Conservation (phyloP, 2,888 invertebrate genomes). For the Acanthosepion pharaonis region DNA sequence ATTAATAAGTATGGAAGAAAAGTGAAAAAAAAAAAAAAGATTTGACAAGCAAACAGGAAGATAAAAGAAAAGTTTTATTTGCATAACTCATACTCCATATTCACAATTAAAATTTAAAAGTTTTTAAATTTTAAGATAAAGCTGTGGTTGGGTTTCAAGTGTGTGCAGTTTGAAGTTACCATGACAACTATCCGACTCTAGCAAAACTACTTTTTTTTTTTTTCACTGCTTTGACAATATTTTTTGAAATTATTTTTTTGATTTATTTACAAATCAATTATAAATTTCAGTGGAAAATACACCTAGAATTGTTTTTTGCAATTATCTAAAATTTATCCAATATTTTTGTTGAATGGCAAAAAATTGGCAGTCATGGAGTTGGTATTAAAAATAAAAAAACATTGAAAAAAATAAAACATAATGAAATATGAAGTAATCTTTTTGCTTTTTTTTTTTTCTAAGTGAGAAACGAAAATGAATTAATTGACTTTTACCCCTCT, state of each 20-base stretch:
- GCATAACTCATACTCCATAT: not conserved
- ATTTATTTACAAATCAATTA: not conserved
- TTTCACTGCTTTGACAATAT: not conserved
- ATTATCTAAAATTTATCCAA: constrained; percentile 33
- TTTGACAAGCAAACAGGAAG: not conserved
- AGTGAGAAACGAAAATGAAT: not conserved
- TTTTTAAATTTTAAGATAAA: not conserved
- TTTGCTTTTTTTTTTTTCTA: not conserved
- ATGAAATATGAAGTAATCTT: constrained; percentile 4
- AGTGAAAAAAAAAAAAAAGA: no score
- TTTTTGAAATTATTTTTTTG: not conserved
- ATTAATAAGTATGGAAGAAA: no score
- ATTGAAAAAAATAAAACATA: not conserved
- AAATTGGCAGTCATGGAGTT: not conserved
- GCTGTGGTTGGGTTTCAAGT: not conserved
- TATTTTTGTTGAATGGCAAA: constrained; percentile 12
- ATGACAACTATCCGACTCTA: not conserved
- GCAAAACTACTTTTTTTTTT: not conserved
- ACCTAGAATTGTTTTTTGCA: not conserved
- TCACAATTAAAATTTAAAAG: not conserved
- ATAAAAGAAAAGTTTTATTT: not conserved
- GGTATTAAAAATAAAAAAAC: not conserved
- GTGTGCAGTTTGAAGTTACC: not conserved
- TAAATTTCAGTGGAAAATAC: not conserved
- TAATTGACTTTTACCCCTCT: not conserved